phyloP scores from a whole-genome alignment of 2,888 invertebrate species.

The Cheilosia vulpina region DNA sequence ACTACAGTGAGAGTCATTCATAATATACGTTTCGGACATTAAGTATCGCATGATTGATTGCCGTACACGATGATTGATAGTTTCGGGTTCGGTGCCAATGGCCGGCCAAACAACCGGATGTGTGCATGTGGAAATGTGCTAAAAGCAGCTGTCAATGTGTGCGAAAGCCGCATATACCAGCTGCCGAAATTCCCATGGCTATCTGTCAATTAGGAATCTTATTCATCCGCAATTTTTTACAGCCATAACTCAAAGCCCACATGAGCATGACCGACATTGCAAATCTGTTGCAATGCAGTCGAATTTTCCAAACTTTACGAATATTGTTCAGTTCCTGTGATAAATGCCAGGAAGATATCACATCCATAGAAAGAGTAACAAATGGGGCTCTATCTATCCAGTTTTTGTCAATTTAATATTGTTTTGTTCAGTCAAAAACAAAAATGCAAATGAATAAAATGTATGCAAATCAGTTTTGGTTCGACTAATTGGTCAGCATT shows the following conservation, averaged over 20 bases:
- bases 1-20: background rate
- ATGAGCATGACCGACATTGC: background rate
- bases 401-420: background rate
- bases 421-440: background rate
- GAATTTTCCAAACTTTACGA: slow-evolving; percentile 9
- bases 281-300: slow-evolving; percentile 1
- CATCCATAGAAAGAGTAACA: too few relatives aligned
- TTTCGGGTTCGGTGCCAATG: background rate
- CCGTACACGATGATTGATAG: background rate
- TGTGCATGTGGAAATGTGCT: slow-evolving; percentile 34
- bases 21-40: background rate
- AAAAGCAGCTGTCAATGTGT: slow-evolving; percentile 12
- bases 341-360: background rate
- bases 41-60: slow-evolving; percentile 27
- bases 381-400: too few relatives aligned
- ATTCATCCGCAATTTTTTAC: background rate
- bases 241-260: background rate
- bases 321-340: background rate
- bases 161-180: background rate
- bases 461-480: background rate
- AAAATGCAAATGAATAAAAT: background rate
- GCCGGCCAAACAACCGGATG: slow-evolving; percentile 21
- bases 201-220: slow-evolving; percentile 2
- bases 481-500: slow-evolving; percentile 2
- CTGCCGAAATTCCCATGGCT: slow-evolving; percentile 16